Percentiles rank a stretch among this genome's conserved stretches.
phyloP scores from a whole-genome alignment of 2,888 invertebrate genomes.

The Rhyacophila evoluta region DNA sequence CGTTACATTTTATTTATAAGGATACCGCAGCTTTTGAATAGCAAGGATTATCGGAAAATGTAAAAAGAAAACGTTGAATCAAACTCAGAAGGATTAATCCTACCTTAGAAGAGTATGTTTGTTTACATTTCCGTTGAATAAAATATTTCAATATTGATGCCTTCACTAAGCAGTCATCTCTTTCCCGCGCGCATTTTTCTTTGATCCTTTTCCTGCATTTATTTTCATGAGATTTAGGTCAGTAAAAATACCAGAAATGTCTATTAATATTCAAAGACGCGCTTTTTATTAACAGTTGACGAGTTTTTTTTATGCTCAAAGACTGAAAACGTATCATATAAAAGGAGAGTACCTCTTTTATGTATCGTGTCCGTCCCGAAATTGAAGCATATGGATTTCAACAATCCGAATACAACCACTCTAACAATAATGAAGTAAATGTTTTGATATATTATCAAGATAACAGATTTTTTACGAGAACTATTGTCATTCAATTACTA shows the following conservation, averaged over 20 bases:
- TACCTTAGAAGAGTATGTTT: neutral
- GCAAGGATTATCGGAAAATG: neutral
- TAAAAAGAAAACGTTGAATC: slow-evolving; percentile 20
- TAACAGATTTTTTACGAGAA: too few species aligned
- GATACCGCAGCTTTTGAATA: neutral
- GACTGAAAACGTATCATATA: too few species aligned
- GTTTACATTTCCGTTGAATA: slow-evolving; percentile 17
- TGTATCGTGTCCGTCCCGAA: too few species aligned
- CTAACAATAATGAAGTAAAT: too few species aligned
- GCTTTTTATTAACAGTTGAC: neutral
- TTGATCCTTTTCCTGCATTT: slow-evolving; percentile 6
- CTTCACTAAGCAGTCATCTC: neutral
- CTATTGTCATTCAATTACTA: too few species aligned
- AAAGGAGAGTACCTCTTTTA: too few species aligned
- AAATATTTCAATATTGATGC: slow-evolving; percentile 12
- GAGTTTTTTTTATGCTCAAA: too few species aligned
- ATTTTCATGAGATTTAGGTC: slow-evolving; percentile 22
- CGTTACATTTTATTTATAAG: too few species aligned
- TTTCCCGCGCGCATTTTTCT: neutral
- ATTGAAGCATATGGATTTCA: too few species aligned
- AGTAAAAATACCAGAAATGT: neutral
- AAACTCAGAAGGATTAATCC: slow-evolving; percentile 31
- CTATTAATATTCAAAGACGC: neutral
- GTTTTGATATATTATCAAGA: too few species aligned
- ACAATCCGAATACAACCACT: too few species aligned